Evolutionary conservation across 2,888 invertebrate genomes (phyloP).

Genomic region (Sympetrum striolatum): DNA sequence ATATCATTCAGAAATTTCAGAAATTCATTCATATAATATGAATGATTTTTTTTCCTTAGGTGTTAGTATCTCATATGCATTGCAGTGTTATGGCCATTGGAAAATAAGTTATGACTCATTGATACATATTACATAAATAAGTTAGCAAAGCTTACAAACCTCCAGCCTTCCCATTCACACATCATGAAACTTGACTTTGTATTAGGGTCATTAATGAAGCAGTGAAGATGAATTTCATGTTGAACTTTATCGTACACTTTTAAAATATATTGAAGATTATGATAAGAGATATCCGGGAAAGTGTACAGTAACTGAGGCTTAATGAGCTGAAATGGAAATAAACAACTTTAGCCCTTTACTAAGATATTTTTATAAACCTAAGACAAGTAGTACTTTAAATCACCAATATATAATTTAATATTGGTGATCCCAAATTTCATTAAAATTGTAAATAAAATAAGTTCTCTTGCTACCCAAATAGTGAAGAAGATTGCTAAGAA

Average conservation of each 20-base stretch:
- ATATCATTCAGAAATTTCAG: too few relatives aligned
- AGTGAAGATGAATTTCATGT: conserved; percentile 1
- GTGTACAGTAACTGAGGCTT: neutral
- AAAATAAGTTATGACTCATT: neutral
- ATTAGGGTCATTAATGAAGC: neutral
- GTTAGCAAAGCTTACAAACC: neutral
- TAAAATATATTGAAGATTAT: neutral
- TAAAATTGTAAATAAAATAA: neutral
- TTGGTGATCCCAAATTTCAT: neutral
- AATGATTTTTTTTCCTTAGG: too few relatives aligned
- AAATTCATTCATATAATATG: too few relatives aligned
- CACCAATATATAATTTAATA: neutral
- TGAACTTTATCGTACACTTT: conserved; percentile 3
- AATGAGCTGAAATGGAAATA: neutral
- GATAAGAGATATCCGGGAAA: neutral
- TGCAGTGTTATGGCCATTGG: too few relatives aligned
- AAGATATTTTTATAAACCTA: neutral
- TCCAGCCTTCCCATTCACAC: neutral
- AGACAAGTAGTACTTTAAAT: neutral
- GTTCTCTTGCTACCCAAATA: neutral
- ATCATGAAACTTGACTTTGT: neutral
- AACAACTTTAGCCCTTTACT: neutral
- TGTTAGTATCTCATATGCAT: too few relatives aligned
- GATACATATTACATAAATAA: neutral
- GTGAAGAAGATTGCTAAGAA: neutral